Conservation (phyloP, 2,113 vertebrate genomes). For the Trichomycterus rosablanca region DNA sequence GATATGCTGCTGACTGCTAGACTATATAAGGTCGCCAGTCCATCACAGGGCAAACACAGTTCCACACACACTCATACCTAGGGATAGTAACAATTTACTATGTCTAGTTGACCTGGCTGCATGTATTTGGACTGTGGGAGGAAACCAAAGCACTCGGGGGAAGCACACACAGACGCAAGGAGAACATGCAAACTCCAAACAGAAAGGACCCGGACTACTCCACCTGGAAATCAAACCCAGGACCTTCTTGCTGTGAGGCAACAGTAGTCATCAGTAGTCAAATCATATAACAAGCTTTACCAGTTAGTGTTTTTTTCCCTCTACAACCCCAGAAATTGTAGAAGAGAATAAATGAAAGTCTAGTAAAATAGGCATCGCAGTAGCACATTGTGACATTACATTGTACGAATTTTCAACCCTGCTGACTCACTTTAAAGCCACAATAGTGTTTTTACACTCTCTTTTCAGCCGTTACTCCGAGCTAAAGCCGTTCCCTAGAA, state of each 20-base stretch:
- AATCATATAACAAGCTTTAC: slow-evolving; percentile 3
- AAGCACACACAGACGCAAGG: no score
- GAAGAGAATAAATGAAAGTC: slow-evolving; percentile 12
- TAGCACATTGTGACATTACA: slow-evolving; percentile 22
- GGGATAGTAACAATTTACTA: no score
- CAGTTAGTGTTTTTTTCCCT: slow-evolving; percentile 1
- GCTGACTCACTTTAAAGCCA: slow-evolving; percentile 40
- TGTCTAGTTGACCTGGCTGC: no score
- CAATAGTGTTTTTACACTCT: slow-evolving; percentile 21
- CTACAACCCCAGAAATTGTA: background rate
- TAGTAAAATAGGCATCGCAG: slow-evolving; percentile 12
- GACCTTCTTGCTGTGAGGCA: background rate
- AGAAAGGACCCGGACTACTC: no score
- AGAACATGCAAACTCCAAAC: no score
- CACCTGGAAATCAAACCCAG: no score
- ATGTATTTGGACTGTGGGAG: no score
- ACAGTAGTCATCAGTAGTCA: background rate
- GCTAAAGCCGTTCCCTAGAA: slow-evolving; percentile 53
- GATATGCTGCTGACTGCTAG: no score
- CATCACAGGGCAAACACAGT: background rate
- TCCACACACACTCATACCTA: background rate
- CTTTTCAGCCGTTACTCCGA: slow-evolving; percentile 44
- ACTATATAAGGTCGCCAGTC: no score
- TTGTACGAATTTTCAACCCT: slow-evolving; percentile 45
- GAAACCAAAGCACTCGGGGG: no score